Percentiles rank a stretch among this genome's conserved stretches.
phyloP scores from a whole-genome alignment of 2,113 vertebrate genomes.

The Strix uralensis region DNA sequence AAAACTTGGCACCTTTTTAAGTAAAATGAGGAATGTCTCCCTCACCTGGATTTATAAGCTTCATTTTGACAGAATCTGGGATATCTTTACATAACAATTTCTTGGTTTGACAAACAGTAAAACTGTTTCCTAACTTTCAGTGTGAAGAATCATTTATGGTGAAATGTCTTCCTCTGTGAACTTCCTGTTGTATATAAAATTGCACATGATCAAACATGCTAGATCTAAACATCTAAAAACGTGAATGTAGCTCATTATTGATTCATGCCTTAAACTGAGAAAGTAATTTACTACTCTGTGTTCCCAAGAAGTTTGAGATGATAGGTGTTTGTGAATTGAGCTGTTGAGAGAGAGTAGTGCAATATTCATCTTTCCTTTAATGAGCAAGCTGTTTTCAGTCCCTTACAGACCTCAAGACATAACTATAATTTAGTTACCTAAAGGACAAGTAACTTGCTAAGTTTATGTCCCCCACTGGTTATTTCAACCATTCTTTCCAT shows the following conservation, averaged over 20 bases:
- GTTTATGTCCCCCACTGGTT: neutral
- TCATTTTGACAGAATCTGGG: neutral
- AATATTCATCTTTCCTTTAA: neutral
- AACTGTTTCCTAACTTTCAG: neutral
- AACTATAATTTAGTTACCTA: neutral
- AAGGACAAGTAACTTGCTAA: neutral
- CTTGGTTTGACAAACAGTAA: neutral
- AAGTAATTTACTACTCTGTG: neutral
- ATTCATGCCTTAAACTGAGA: neutral
- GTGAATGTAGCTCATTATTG: neutral
- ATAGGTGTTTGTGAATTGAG: neutral
- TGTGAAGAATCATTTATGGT: neutral
- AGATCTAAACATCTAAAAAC: neutral
- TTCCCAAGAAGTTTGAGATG: neutral
- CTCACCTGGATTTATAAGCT: neutral
- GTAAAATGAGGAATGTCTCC: neutral
- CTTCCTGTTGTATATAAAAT: neutral
- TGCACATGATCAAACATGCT: accelerated
- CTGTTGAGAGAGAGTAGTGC: neutral
- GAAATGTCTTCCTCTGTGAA: neutral
- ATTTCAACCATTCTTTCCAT: neutral
- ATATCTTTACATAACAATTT: neutral
- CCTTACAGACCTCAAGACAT: neutral
- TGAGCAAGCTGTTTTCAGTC: neutral
- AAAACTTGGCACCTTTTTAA: neutral